Conservation (phyloP, 2,888 invertebrate genomes). For the Poecilobothrus nobilitatus region DNA sequence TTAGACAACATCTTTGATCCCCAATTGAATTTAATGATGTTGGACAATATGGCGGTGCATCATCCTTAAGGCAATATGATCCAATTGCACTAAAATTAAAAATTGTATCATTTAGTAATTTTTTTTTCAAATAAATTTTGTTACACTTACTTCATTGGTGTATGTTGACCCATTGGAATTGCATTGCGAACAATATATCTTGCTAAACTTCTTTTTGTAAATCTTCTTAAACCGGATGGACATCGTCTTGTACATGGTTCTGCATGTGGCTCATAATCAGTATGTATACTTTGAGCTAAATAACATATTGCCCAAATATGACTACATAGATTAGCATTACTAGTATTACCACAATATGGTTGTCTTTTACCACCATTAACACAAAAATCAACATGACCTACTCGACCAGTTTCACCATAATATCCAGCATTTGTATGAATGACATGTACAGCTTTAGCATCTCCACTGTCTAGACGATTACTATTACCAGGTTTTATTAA, state of each 20-base stretch:
- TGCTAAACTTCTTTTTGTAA: conserved; percentile 24
- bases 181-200: conserved; percentile 49
- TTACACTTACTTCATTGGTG: conserved; percentile 53
- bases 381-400: conserved; percentile 72
- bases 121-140: too few relatives aligned
- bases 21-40: conserved; percentile 47
- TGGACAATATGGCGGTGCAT: conserved; percentile 64
- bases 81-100: conserved; percentile 52
- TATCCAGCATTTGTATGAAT: conserved; percentile 72
- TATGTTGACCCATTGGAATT: conserved; percentile 61
- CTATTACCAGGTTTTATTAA: conserved; percentile 56
- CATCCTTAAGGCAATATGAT: conserved; percentile 59
- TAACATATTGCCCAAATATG: conserved; percentile 74
- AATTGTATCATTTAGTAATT: too few relatives aligned
- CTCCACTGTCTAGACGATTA: conserved; percentile 59
- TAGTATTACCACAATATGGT: conserved; percentile 64
- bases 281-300: conserved; percentile 66
- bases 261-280: conserved; percentile 48
- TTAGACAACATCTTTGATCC: conserved; percentile 57
- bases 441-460: conserved; percentile 68
- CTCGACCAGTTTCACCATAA: conserved; percentile 64
- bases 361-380: conserved; percentile 67
- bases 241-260: conserved; percentile 67
- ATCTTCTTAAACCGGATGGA: conserved; percentile 51
- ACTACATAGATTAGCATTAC: conserved; percentile 65